These are phyloP conservation scores for Rhizoglyphus robini DNA, from an alignment of 1,140 invertebrate species.

Conservation along the genomic window DNA sequence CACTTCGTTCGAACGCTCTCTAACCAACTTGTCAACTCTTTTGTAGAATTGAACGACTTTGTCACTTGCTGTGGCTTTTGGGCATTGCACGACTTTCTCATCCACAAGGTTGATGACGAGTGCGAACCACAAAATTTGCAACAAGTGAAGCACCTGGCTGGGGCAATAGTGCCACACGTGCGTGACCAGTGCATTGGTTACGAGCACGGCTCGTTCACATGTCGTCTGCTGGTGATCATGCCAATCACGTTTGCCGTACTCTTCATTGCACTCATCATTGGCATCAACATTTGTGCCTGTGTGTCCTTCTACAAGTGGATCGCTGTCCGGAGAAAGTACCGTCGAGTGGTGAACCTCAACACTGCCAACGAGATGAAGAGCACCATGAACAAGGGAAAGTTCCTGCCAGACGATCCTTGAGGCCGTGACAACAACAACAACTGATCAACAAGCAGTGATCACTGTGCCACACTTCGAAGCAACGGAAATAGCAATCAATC, in stretches of 20 bases:
- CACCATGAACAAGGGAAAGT: neutral
- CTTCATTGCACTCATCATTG: neutral
- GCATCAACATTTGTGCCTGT: neutral
- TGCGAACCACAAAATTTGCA: constrained; percentile 11
- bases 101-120: neutral
- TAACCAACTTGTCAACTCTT: neutral
- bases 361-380: neutral
- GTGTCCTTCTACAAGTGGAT: constrained; percentile 6
- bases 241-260: neutral
- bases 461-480: no score
- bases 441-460: no score
- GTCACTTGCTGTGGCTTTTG: constrained; percentile 15
- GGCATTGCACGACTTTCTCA: neutral
- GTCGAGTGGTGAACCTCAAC: neutral
- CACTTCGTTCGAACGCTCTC: no score
- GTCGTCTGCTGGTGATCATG: constrained; percentile 2
- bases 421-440: no score
- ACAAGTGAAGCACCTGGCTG: neutral
- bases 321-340: neutral
- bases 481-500: no score
- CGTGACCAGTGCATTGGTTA: neutral
- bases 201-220: neutral
- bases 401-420: neutral
- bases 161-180: neutral
- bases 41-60: constrained; percentile 4